A percentile compares a stretch with the other conserved stretches of the same genome.
Conservation (phyloP, 2,888 invertebrate species). For the Geophilus truncorum region DNA sequence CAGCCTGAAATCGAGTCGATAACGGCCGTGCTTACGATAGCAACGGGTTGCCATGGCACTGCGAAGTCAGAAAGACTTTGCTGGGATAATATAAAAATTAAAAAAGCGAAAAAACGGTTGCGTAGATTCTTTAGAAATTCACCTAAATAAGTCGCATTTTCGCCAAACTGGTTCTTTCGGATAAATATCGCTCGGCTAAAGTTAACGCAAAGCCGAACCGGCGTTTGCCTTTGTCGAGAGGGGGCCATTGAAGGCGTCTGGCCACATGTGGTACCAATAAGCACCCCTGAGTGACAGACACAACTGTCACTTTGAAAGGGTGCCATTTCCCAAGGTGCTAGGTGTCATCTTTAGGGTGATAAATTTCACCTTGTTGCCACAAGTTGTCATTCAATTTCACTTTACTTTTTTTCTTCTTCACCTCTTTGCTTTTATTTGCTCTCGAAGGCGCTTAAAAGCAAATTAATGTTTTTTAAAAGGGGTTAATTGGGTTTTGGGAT, state of each 20-base stretch:
- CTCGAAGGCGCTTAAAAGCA: neutral
- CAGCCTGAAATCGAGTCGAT: slow-evolving; percentile 3
- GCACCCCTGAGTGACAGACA: neutral
- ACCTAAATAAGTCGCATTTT: no score
- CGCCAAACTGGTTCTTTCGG: no score
- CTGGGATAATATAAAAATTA: neutral
- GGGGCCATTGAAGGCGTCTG: neutral
- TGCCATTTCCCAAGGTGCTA: neutral
- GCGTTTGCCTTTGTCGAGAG: neutral
- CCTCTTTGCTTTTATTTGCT: no score
- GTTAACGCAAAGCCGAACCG: neutral
- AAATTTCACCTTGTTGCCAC: neutral
- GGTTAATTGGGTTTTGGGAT: neutral
- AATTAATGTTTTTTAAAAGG: neutral
- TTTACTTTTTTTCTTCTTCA: neutral
- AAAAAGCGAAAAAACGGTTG: no score
- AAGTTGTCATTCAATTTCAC: neutral
- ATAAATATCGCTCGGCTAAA: no score
- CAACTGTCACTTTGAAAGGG: neutral
- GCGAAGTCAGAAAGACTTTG: neutral
- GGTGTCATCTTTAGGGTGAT: neutral
- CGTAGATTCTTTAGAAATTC: slow-evolving; percentile 2
- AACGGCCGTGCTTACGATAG: neutral
- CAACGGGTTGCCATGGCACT: neutral
- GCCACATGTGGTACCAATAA: neutral